Evolutionary conservation across 2,888 invertebrate genomes (phyloP).

Genomic region (Oxystoma pomonae): DNA sequence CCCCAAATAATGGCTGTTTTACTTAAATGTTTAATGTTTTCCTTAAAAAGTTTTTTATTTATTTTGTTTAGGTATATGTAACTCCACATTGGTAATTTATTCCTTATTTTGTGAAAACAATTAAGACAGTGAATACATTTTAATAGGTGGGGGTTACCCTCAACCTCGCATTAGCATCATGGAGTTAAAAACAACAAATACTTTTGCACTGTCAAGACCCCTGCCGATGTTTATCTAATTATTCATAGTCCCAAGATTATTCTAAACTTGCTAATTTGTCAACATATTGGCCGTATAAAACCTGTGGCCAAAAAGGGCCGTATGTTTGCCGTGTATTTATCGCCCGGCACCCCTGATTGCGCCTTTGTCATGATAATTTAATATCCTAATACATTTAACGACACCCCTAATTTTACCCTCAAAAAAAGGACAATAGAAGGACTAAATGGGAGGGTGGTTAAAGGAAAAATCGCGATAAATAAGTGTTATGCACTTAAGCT

Average conservation of each 20-base stretch:
- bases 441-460: neutral
- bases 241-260: slow-evolving; percentile 35
- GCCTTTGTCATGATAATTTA: slow-evolving; percentile 49
- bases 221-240: slow-evolving; percentile 38
- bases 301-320: slow-evolving; percentile 48
- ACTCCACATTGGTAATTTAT: no score
- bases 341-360: slow-evolving; percentile 38
- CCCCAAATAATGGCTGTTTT: no score
- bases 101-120: no score
- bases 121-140: no score
- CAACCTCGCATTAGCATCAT: no score
- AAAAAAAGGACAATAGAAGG: slow-evolving; percentile 7
- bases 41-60: no score
- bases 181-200: no score
- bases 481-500: no score
- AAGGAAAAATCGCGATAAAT: no score
- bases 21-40: no score
- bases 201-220: neutral
- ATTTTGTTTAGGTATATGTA: no score
- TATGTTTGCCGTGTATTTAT: slow-evolving; percentile 49
- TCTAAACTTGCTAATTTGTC: slow-evolving; percentile 40
- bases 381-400: slow-evolving; percentile 49
- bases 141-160: no score
- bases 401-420: slow-evolving; percentile 45
- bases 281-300: slow-evolving; percentile 48